These are phyloP conservation scores for Drosophila neocordata DNA, from an alignment of 1,140 invertebrate species.

Conservation along the genomic window DNA sequence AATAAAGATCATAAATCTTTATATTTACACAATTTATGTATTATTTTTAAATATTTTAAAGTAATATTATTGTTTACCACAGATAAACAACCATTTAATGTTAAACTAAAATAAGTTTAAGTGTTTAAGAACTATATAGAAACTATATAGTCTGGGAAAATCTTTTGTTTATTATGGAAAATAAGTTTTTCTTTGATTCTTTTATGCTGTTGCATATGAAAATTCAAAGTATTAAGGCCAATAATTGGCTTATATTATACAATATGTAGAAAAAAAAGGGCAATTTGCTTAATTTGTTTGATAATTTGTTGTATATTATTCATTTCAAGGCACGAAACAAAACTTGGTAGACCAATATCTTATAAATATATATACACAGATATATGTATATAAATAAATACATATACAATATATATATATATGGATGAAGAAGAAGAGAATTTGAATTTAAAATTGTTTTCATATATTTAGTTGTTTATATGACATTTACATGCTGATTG, in stretches of 20 bases:
- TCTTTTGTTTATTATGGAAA: no score
- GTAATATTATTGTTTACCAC: no score
- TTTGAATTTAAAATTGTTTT: slow-evolving; percentile 6
- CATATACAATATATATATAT: background rate
- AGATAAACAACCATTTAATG: background rate
- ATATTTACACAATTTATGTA: no score
- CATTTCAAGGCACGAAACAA: background rate
- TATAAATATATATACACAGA: background rate
- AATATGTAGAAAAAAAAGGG: background rate
- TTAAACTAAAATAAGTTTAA: background rate
- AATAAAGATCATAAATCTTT: background rate
- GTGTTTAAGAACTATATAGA: no score
- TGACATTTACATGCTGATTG: slow-evolving; percentile 9
- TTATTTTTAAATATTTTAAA: no score
- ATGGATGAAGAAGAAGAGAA: background rate
- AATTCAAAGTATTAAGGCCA: background rate
- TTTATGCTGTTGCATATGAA: no score
- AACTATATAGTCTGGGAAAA: no score
- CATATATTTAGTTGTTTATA: background rate
- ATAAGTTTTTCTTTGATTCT: no score
- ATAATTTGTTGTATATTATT: slow-evolving; percentile 3
- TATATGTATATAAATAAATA: background rate
- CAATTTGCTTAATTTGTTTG: slow-evolving; percentile 5
- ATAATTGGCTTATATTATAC: background rate
- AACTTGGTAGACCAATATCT: background rate